Evolutionary conservation across 2,888 invertebrate genomes (phyloP).

Genomic region (Cerceris ruficornis): DNA sequence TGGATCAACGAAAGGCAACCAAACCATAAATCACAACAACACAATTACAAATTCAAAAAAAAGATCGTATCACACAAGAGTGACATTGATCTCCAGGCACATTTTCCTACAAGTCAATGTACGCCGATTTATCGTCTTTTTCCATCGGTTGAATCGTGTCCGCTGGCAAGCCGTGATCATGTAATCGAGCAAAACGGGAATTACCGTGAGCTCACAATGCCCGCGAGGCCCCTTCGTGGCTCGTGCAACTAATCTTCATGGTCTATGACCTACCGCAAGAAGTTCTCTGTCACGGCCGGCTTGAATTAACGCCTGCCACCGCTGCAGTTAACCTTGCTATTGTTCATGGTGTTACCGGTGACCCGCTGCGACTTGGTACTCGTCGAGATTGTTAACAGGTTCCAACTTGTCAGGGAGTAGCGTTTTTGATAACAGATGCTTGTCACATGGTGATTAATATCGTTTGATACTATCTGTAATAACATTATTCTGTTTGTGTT

Average conservation of each 20-base stretch:
- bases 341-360: constrained; percentile 55
- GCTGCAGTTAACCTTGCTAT: constrained; percentile 68
- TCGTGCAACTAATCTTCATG: constrained; percentile 59
- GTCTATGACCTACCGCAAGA: constrained; percentile 67
- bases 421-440: constrained; percentile 50
- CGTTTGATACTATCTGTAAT: not conserved
- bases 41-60: not conserved
- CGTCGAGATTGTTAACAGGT: constrained; percentile 53
- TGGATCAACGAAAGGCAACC: too few species aligned
- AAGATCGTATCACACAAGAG: not conserved
- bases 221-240: constrained; percentile 44
- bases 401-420: constrained; percentile 37
- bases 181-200: constrained; percentile 37
- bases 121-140: constrained; percentile 21
- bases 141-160: constrained; percentile 18
- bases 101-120: constrained; percentile 2
- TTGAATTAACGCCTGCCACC: constrained; percentile 53
- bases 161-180: constrained; percentile 32
- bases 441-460: constrained; percentile 27
- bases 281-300: constrained; percentile 74
- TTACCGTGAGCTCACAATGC: constrained; percentile 41
- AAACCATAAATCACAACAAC: not conserved
- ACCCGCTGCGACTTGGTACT: constrained; percentile 30
- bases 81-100: constrained; percentile 35
- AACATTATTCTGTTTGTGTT: too few species aligned